These are phyloP conservation scores for Ophthalmolycus amberensis DNA, from an alignment of 2,113 vertebrate species.

Conservation along the genomic window DNA sequence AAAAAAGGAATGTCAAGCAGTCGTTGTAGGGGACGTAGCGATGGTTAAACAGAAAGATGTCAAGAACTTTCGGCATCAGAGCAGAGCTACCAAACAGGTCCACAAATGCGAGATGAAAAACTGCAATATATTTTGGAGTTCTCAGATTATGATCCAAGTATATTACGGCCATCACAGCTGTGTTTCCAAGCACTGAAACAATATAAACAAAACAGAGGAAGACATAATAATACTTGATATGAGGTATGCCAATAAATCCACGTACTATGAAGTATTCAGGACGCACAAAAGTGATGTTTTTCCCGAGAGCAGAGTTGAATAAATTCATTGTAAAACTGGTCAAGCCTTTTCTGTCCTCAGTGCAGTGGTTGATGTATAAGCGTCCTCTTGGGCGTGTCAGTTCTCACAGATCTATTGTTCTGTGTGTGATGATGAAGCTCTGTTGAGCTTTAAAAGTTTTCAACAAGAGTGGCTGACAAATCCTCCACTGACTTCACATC, in stretches of 20 bases:
- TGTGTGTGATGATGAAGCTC: not conserved
- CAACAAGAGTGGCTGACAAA: too few species aligned
- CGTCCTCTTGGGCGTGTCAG: too few species aligned
- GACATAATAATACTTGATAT: conserved; percentile 73
- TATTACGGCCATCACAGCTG: conserved; percentile 70
- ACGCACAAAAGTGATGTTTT: conserved; percentile 69
- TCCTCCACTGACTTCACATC: too few species aligned
- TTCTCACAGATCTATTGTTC: not conserved
- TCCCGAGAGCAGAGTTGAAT: conserved; percentile 51
- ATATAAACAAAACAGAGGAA: conserved; percentile 72
- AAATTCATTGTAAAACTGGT: conserved; percentile 37
- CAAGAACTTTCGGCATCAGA: conserved; percentile 78
- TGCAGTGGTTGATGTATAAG: not conserved
- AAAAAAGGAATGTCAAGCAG: conserved; percentile 77
- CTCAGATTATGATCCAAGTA: conserved; percentile 67
- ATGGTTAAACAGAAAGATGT: conserved; percentile 75
- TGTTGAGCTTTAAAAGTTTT: too few species aligned
- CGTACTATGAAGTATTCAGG: conserved; percentile 75
- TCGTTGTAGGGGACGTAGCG: conserved; percentile 63
- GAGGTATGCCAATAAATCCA: conserved; percentile 69
- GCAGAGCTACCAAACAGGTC: conserved; percentile 74
- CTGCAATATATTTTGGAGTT: conserved; percentile 78
- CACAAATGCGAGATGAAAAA: conserved; percentile 78
- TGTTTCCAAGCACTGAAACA: conserved; percentile 71
- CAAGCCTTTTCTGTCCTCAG: not conserved